Conservation (phyloP, 2,888 invertebrate species). For the Cacoxenus indagator region DNA sequence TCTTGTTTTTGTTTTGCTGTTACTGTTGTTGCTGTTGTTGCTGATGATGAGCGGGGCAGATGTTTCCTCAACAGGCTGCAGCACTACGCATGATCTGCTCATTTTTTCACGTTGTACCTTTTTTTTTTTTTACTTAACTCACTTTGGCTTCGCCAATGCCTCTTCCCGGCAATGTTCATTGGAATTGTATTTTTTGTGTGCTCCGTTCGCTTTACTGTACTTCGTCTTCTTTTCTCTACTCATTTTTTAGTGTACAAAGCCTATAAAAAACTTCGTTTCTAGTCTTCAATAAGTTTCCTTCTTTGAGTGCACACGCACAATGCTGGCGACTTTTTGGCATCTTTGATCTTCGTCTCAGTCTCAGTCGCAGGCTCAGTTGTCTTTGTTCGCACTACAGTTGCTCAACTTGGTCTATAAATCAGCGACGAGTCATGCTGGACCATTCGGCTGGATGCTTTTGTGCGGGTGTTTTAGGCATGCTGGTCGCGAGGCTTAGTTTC, state of each 20-base stretch:
- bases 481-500: not conserved
- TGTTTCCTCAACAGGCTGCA: conserved; percentile 57
- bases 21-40: conserved; percentile 40
- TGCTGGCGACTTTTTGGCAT: conserved; percentile 33
- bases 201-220: not conserved
- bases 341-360: not conserved
- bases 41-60: conserved; percentile 55
- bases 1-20: conserved; percentile 33
- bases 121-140: not conserved
- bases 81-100: conserved; percentile 55
- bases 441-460: not conserved
- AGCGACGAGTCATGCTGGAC: not conserved
- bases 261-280: not conserved
- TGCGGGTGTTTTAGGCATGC: not conserved
- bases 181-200: conserved; percentile 11
- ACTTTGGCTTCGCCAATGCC: not conserved
- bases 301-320: conserved; percentile 37
- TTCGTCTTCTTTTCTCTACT: not conserved
- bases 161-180: not conserved
- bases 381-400: not conserved
- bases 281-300: conserved; percentile 6
- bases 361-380: not conserved
- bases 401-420: not conserved
- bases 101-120: conserved; percentile 23
- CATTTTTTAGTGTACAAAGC: not conserved